phyloP scores from a whole-genome alignment of 2,113 vertebrate species.

The Podarcis raffonei region DNA sequence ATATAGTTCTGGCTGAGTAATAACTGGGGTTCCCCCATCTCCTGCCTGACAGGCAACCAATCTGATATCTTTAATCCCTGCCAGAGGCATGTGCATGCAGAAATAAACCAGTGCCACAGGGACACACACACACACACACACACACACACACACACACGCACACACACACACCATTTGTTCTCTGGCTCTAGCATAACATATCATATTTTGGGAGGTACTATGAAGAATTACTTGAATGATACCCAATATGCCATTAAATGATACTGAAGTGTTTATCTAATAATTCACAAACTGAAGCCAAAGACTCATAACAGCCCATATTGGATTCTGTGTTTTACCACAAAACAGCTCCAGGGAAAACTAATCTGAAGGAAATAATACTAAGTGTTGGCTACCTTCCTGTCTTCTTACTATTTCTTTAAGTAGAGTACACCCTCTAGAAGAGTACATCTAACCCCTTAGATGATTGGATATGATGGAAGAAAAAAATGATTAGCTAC shows the following conservation, averaged over 20 bases:
- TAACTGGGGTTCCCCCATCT: background rate
- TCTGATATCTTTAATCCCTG: background rate
- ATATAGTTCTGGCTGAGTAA: background rate
- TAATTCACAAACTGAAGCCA: background rate
- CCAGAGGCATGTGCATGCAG: background rate
- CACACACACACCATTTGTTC: accelerated
- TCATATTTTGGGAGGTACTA: constrained; percentile 5
- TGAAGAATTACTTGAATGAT: background rate
- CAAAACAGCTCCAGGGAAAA: background rate
- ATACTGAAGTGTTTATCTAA: background rate
- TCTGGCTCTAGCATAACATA: background rate
- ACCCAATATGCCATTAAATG: background rate
- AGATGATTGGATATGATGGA: background rate
- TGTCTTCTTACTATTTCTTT: background rate
- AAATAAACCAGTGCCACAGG: background rate
- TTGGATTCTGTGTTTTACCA: background rate
- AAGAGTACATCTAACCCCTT: background rate
- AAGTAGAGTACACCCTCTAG: background rate
- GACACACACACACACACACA: too few species aligned
- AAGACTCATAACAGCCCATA: background rate
- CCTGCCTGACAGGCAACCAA: background rate
- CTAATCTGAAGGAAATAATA: background rate
- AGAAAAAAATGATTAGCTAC: background rate
- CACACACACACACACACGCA: too few species aligned
- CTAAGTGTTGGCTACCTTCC: background rate